Evolutionary conservation across 2,888 invertebrate genomes (phyloP).

Genomic region (Sycophila texana): DNA sequence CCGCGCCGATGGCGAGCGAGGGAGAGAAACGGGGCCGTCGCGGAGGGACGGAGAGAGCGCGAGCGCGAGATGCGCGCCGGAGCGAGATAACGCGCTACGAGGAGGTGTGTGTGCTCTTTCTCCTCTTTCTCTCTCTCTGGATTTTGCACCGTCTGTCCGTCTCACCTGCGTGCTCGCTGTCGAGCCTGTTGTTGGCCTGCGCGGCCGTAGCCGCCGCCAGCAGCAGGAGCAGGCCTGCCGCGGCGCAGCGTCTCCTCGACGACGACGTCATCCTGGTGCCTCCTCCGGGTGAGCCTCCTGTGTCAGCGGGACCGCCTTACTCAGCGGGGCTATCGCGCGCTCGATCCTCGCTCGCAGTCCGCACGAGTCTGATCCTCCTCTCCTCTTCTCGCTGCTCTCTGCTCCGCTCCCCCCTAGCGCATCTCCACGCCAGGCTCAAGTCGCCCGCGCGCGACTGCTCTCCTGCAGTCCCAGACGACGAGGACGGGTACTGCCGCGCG

Average conservation of each 20-base stretch:
- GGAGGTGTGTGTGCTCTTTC: too few relatives aligned
- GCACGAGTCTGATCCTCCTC: background rate
- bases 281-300: background rate
- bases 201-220: conserved; percentile 30
- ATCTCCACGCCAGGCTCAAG: conserved; percentile 8
- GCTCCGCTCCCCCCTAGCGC: conserved; percentile 22
- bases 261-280: background rate
- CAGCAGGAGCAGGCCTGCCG: conserved; percentile 21
- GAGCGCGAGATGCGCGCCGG: background rate
- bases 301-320: background rate
- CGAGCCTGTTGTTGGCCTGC: conserved; percentile 19
- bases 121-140: too few relatives aligned
- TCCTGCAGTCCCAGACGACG: too few relatives aligned
- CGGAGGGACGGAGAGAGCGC: conserved; percentile 19
- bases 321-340: conserved; percentile 10
- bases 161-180: conserved; percentile 53
- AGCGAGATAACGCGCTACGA: background rate
- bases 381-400: background rate
- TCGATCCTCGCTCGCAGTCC: background rate
- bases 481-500: too few relatives aligned
- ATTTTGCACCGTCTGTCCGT: background rate
- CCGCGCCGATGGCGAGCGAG: background rate
- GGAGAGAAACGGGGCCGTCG: conserved; percentile 27
- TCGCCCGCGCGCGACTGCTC: background rate
- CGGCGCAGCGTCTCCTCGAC: conserved; percentile 1